Percentiles rank a stretch among this genome's conserved stretches.
These are phyloP conservation scores for Atopsyche davidsoni DNA, from an alignment of 1,140 invertebrate species.

Conservation along the genomic window DNA sequence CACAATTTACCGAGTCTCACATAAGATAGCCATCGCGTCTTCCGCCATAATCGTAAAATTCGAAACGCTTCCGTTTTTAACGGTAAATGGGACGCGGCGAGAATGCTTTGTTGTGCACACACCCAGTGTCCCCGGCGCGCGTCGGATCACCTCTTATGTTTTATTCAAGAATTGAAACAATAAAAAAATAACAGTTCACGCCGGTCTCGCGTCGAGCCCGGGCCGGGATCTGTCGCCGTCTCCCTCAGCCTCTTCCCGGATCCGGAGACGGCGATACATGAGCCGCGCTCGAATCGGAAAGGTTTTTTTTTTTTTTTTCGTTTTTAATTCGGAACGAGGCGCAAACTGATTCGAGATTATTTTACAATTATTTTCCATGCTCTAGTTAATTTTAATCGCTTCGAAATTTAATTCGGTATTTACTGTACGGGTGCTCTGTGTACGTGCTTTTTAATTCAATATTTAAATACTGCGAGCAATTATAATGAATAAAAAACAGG, in stretches of 20 bases:
- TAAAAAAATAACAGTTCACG: conserved; percentile 11
- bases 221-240: not conserved
- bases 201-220: conserved; percentile 8
- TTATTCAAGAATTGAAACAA: conserved; percentile 8
- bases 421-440: conserved; percentile 7
- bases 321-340: no score
- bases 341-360: conserved; percentile 13
- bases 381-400: conserved; percentile 16
- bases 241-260: not conserved
- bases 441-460: conserved; percentile 9
- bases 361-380: conserved; percentile 13
- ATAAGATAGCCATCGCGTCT: no score
- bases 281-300: conserved; percentile 13
- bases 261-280: conserved; percentile 3
- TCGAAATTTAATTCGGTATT: conserved; percentile 16
- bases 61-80: no score
- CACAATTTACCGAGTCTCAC: no score
- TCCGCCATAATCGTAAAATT: no score
- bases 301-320: conserved; percentile 7
- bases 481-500: conserved; percentile 13
- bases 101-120: conserved; percentile 1
- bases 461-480: conserved; percentile 13
- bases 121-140: conserved; percentile 7
- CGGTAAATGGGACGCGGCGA: no score
- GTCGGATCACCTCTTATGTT: conserved; percentile 4